Percentiles rank a stretch among this genome's conserved stretches.
These are phyloP conservation scores for Carassius carassius DNA, from an alignment of 2,113 vertebrate genomes.

Conservation along the genomic window DNA sequence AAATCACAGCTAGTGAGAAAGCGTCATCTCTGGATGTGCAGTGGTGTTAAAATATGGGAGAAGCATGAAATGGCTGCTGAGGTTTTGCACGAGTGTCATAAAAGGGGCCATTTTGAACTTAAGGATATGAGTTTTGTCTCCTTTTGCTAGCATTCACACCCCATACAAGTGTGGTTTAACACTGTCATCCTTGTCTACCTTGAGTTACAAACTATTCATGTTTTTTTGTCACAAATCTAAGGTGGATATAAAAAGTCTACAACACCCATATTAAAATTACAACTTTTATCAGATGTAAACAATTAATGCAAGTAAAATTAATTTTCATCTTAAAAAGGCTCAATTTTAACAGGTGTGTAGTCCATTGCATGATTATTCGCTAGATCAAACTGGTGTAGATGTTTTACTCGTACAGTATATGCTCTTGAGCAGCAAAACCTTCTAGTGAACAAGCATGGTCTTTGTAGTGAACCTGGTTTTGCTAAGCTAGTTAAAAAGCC, in stretches of 20 bases:
- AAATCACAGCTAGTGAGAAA: slow-evolving; percentile 10
- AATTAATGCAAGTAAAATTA: not conserved
- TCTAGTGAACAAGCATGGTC: not conserved
- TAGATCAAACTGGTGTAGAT: too few relatives aligned
- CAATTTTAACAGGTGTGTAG: not conserved
- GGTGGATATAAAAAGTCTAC: not conserved
- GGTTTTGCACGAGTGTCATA: not conserved
- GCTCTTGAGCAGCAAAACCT: not conserved
- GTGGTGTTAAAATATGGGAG: not conserved
- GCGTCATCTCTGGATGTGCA: slow-evolving; percentile 21
- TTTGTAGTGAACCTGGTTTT: not conserved
- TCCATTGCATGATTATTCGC: not conserved
- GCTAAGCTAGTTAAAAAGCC: not conserved
- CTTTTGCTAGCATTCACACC: not conserved
- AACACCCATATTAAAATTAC: not conserved
- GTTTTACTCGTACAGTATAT: too few relatives aligned
- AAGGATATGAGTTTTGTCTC: not conserved
- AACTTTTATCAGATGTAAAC: too few relatives aligned
- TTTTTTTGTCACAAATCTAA: not conserved
- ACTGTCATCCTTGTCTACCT: not conserved
- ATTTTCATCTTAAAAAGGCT: too few relatives aligned
- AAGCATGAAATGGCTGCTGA: not conserved
- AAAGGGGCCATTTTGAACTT: slow-evolving; percentile 13
- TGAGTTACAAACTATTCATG: not conserved
- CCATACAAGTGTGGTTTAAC: not conserved